Percentiles rank a stretch among this genome's conserved stretches.
Evolutionary conservation across 1,140 invertebrate species (phyloP).

Genomic region (Chrysopa pallens): DNA sequence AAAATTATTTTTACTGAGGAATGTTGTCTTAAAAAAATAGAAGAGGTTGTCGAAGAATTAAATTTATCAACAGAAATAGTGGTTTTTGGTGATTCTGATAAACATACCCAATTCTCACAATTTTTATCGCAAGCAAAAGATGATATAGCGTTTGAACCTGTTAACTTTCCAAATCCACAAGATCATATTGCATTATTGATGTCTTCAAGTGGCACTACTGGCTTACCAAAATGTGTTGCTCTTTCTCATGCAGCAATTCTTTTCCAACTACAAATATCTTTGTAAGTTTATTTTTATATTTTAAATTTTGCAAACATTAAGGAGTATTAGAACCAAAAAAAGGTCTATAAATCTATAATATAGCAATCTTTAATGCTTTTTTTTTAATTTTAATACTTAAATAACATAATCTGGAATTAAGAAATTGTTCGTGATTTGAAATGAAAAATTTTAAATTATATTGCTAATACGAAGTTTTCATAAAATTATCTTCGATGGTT

Average conservation of each 20-base stretch:
- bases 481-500: no score
- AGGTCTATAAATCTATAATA: no score
- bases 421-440: no score
- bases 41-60: conserved; percentile 9
- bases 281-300: background rate
- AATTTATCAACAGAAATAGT: conserved; percentile 12
- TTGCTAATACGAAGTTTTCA: no score
- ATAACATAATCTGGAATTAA: no score
- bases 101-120: background rate
- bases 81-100: conserved; percentile 12
- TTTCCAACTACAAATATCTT: background rate
- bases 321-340: no score
- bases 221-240: conserved; percentile 60
- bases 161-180: conserved; percentile 8
- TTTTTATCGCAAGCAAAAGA: conserved; percentile 1
- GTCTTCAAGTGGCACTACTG: conserved; percentile 60
- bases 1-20: conserved; percentile 20
- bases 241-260: conserved; percentile 33
- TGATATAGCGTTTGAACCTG: background rate
- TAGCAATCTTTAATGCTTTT: no score
- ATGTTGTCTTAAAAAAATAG: conserved; percentile 6
- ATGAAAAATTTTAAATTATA: no score
- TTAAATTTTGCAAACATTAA: conserved; percentile 1
- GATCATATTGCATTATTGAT: conserved; percentile 22
- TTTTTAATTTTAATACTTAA: no score